Percentiles rank a stretch among this genome's conserved stretches.
These are phyloP conservation scores for Lepus oiostolus DNA, from an alignment of 2,797 vertebrate genomes.

Conservation along the genomic window DNA sequence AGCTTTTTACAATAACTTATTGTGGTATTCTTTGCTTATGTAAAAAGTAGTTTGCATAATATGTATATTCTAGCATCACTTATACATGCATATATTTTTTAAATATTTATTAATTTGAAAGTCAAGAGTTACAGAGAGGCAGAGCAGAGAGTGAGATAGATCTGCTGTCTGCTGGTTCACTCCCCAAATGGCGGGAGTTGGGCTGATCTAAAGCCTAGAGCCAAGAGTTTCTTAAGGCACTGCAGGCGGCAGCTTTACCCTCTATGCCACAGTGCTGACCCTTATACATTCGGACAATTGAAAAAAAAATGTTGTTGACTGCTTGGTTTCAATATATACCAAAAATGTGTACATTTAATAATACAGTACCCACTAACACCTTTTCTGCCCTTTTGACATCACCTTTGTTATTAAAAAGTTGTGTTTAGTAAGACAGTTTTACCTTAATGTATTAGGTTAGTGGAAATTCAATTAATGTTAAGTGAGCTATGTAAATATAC, in stretches of 20 bases:
- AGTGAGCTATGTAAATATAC: slow-evolving; percentile 31
- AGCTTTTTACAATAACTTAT: slow-evolving; percentile 32
- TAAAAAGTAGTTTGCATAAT: background rate
- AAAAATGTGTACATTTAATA: slow-evolving; percentile 6
- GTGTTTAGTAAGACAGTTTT: background rate
- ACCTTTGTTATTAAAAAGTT: background rate
- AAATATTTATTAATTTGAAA: slow-evolving; percentile 54
- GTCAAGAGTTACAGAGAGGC: too few species aligned
- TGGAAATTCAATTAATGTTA: slow-evolving; percentile 66
- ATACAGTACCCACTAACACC: background rate
- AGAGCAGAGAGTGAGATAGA: too few species aligned
- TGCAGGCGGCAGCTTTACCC: too few species aligned
- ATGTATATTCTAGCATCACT: slow-evolving; percentile 3
- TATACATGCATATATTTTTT: slow-evolving; percentile 17
- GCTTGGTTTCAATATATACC: background rate
- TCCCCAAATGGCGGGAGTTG: too few species aligned
- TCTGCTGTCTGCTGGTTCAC: too few species aligned
- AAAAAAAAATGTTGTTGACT: slow-evolving; percentile 19
- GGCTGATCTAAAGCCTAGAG: too few species aligned
- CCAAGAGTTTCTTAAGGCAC: too few species aligned
- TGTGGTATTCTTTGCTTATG: background rate
- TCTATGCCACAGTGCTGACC: too few species aligned
- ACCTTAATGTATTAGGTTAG: slow-evolving; percentile 22
- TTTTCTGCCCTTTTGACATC: slow-evolving; percentile 9
- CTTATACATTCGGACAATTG: background rate